A percentile compares a stretch with the other conserved stretches of the same genome.
These are phyloP conservation scores for Paradisaea rubra DNA, from an alignment of 2,113 vertebrate species.

Conservation along the genomic window DNA sequence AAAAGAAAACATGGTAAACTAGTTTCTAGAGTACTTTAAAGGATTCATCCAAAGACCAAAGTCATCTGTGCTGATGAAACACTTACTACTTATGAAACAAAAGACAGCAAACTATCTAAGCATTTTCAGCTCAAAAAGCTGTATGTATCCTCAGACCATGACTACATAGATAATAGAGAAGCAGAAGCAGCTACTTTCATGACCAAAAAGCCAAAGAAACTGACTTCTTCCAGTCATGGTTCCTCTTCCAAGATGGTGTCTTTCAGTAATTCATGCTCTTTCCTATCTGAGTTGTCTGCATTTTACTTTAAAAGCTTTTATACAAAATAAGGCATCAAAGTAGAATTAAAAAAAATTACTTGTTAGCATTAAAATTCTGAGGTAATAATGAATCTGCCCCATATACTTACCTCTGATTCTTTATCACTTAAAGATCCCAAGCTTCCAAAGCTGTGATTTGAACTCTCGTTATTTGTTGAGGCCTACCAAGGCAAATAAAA, in stretches of 20 bases:
- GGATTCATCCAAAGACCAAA: neutral
- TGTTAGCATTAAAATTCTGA: neutral
- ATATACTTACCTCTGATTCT: conserved; percentile 89
- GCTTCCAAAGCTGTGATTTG: conserved; percentile 98
- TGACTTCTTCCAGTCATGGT: neutral
- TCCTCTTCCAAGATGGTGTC: neutral
- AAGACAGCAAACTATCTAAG: neutral
- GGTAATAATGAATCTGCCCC: neutral
- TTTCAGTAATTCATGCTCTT: neutral
- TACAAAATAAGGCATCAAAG: neutral
- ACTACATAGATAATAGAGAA: neutral
- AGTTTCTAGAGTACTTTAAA: neutral
- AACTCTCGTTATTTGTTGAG: conserved; percentile 98
- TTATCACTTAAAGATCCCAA: conserved; percentile 97
- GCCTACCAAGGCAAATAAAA: conserved; percentile 75
- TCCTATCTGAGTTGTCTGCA: neutral
- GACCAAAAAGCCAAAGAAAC: neutral
- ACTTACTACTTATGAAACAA: neutral
- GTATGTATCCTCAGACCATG: neutral
- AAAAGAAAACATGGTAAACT: neutral
- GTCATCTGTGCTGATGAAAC: neutral
- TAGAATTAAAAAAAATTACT: neutral
- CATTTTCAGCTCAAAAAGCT: neutral
- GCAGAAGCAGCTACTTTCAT: neutral
- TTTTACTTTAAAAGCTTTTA: neutral